phyloP scores from a whole-genome alignment of 2,888 invertebrate species.

The Syritta pipiens region DNA sequence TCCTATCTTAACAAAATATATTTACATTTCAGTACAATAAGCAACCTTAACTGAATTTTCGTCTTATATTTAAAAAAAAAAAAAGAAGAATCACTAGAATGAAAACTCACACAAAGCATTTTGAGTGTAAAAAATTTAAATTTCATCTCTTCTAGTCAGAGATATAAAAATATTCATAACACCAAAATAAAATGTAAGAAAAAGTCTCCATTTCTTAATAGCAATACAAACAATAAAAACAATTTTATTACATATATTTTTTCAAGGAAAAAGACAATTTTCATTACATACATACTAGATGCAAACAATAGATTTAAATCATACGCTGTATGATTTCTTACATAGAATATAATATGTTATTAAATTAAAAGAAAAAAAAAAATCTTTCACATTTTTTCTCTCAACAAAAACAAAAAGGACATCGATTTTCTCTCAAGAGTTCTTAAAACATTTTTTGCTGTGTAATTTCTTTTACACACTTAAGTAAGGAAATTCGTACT shows the following conservation, averaged over 20 bases:
- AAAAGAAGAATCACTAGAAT: background rate
- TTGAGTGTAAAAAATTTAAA: too few relatives aligned
- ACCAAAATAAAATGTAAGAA: slow-evolving; percentile 12
- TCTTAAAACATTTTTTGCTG: slow-evolving; percentile 23
- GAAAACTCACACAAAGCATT: slow-evolving; percentile 13
- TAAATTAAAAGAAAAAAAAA: background rate
- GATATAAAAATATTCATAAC: slow-evolving; percentile 16
- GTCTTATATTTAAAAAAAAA: slow-evolving; percentile 22
- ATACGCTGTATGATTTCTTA: slow-evolving; percentile 27
- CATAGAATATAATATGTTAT: slow-evolving; percentile 9
- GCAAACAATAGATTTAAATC: slow-evolving; percentile 28
- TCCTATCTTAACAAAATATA: slow-evolving; percentile 58
- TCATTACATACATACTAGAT: slow-evolving; percentile 13
- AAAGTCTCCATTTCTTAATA: slow-evolving; percentile 17
- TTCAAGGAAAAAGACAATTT: slow-evolving; percentile 12
- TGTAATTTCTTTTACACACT: slow-evolving; percentile 45
- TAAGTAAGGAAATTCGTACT: slow-evolving; percentile 21
- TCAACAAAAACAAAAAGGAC: slow-evolving; percentile 14
- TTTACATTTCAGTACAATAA: slow-evolving; percentile 65
- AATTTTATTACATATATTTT: slow-evolving; percentile 22
- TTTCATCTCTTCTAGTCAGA: slow-evolving; percentile 20
- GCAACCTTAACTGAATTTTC: slow-evolving; percentile 56
- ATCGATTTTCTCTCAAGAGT: slow-evolving; percentile 27
- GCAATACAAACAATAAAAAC: slow-evolving; percentile 14
- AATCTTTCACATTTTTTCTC: slow-evolving; percentile 23